Conservation (phyloP, 2,888 invertebrate genomes). For the Serrognathus titanus region DNA sequence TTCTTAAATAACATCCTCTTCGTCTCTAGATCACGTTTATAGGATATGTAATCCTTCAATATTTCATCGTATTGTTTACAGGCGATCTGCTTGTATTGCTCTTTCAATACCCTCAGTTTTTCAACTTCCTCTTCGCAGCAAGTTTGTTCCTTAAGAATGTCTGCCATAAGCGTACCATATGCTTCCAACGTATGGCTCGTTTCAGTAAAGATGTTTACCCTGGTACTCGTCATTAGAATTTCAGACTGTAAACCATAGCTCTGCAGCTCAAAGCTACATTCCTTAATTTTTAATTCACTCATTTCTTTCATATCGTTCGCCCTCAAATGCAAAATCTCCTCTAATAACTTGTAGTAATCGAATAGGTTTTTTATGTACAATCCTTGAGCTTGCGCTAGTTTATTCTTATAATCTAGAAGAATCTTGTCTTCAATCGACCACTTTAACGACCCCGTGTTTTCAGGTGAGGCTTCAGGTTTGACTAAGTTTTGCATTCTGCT, state of each 20-base stretch:
- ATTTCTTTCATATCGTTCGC: slow-evolving; percentile 36
- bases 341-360: slow-evolving; percentile 36
- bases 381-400: slow-evolving; percentile 41
- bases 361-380: slow-evolving; percentile 41
- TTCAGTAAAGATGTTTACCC: slow-evolving; percentile 47
- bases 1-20: slow-evolving; percentile 40
- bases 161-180: slow-evolving; percentile 42
- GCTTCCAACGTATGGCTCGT: slow-evolving; percentile 45
- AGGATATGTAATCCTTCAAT: slow-evolving; percentile 44
- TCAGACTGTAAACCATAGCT: slow-evolving; percentile 42
- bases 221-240: slow-evolving; percentile 32
- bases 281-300: slow-evolving; percentile 39
- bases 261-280: slow-evolving; percentile 41
- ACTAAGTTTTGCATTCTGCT: neutral
- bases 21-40: slow-evolving; percentile 45
- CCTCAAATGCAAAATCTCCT: slow-evolving; percentile 42
- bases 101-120: slow-evolving; percentile 41
- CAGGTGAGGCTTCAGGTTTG: neutral
- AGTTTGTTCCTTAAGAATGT: slow-evolving; percentile 43
- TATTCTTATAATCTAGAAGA: slow-evolving; percentile 39
- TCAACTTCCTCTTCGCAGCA: slow-evolving; percentile 42
- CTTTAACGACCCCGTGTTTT: slow-evolving; percentile 21
- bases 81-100: slow-evolving; percentile 44
- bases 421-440: slow-evolving; percentile 30
- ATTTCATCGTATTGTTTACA: slow-evolving; percentile 49